A percentile compares a stretch with the other conserved stretches of the same genome.
Conservation (phyloP, 2,113 vertebrate genomes). For the Mobula hypostoma region DNA sequence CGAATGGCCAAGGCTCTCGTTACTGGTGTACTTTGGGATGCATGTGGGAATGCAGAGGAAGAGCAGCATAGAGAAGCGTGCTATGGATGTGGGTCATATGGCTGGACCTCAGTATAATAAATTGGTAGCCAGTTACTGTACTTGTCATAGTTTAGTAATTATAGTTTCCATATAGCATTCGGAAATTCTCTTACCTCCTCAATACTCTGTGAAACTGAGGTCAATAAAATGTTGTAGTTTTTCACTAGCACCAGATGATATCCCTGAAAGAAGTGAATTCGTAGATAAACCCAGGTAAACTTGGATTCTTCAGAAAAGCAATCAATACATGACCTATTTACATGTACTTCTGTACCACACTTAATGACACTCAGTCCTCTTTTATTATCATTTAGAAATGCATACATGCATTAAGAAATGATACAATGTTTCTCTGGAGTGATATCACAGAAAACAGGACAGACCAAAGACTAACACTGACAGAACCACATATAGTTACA, state of each 20-base stretch:
- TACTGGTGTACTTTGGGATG: neutral
- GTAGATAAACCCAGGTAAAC: neutral
- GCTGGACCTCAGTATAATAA: neutral
- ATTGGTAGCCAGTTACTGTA: neutral
- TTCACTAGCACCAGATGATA: neutral
- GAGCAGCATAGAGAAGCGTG: neutral
- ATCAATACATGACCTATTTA: neutral
- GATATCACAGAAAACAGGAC: too few species aligned
- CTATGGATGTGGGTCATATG: neutral
- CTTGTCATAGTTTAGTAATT: too few species aligned
- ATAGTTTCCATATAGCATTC: neutral
- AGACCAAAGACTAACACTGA: too few species aligned
- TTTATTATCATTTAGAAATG: too few species aligned
- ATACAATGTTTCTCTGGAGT: too few species aligned
- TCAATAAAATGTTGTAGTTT: neutral
- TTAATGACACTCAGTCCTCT: neutral
- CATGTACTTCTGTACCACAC: neutral
- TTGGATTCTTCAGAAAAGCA: neutral
- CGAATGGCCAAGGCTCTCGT: neutral
- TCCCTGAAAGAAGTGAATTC: neutral
- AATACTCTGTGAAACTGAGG: neutral
- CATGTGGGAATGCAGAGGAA: neutral
- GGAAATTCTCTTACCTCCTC: neutral
- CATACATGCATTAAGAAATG: too few species aligned
- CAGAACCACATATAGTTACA: too few species aligned